Conservation (phyloP, 2,113 vertebrate genomes). For the Balaenoptera acutorostrata region DNA sequence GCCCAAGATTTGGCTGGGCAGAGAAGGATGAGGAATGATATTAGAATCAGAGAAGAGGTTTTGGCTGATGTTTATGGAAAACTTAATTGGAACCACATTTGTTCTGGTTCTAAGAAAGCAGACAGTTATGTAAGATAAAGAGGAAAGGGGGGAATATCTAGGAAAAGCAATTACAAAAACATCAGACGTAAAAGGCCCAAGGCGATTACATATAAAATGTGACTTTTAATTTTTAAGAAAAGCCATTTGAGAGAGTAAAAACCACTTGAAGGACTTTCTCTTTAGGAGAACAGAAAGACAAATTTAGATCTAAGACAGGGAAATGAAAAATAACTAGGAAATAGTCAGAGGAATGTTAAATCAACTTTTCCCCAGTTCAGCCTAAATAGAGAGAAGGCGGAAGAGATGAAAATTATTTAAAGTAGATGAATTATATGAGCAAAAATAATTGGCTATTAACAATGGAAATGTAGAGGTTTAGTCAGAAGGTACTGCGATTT, state of each 20-base stretch:
- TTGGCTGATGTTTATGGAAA: constrained; percentile 11
- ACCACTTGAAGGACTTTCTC: not conserved
- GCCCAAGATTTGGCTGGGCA: not conserved
- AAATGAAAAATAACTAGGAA: constrained; percentile 19
- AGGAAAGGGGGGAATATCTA: not conserved
- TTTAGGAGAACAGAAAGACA: not conserved
- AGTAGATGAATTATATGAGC: not conserved
- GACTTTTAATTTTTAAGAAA: not conserved
- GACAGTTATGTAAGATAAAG: not conserved
- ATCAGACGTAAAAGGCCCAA: not conserved
- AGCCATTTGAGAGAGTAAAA: not conserved
- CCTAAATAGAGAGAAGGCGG: not conserved
- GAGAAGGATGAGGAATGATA: not conserved
- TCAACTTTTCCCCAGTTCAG: not conserved
- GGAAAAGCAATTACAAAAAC: constrained; percentile 6
- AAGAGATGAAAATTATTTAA: not conserved
- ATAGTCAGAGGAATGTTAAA: not conserved
- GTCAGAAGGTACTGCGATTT: not conserved
- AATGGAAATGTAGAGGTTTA: not conserved
- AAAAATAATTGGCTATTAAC: not conserved
- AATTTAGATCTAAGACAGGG: not conserved
- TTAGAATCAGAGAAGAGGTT: not conserved
- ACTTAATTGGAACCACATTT: constrained; percentile 40
- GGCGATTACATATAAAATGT: not conserved
- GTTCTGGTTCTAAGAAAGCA: constrained; percentile 43